phyloP scores from a whole-genome alignment of 1,140 invertebrate species.

The Paramacrobiotus metropolitanus region DNA sequence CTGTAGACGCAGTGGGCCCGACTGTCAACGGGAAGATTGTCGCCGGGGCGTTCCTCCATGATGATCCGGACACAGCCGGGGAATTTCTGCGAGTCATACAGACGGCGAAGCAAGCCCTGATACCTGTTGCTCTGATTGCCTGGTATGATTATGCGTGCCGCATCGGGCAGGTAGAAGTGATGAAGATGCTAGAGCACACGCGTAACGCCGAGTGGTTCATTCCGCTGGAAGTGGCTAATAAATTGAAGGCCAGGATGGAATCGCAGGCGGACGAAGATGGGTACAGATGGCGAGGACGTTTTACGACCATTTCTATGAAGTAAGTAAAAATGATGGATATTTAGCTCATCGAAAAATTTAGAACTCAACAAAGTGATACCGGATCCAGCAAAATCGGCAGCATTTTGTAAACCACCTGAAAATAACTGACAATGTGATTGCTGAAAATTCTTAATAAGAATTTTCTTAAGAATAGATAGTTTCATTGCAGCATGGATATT shows the following conservation, averaged over 20 bases:
- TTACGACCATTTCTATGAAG: background rate
- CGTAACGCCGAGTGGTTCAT: background rate
- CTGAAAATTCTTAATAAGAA: too few species aligned
- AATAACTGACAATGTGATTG: too few species aligned
- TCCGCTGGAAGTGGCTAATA: background rate
- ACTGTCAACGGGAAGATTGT: background rate
- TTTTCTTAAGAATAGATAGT: too few species aligned
- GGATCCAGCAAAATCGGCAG: too few species aligned
- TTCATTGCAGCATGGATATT: too few species aligned
- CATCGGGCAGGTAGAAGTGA: background rate
- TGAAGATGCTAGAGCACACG: background rate
- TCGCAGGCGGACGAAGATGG: background rate
- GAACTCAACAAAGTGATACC: too few species aligned
- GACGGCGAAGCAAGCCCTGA: background rate
- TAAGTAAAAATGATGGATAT: too few species aligned
- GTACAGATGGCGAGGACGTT: background rate
- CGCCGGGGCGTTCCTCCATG: background rate
- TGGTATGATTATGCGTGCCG: background rate
- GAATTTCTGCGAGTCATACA: background rate
- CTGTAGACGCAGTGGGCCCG: background rate
- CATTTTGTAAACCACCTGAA: too few species aligned
- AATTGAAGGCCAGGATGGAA: background rate
- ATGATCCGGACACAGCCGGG: background rate
- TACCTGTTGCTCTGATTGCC: background rate
- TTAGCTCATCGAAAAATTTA: too few species aligned